Evolutionary conservation across 2,113 vertebrate genomes (phyloP).

Genomic region (Macrotis lagotis): DNA sequence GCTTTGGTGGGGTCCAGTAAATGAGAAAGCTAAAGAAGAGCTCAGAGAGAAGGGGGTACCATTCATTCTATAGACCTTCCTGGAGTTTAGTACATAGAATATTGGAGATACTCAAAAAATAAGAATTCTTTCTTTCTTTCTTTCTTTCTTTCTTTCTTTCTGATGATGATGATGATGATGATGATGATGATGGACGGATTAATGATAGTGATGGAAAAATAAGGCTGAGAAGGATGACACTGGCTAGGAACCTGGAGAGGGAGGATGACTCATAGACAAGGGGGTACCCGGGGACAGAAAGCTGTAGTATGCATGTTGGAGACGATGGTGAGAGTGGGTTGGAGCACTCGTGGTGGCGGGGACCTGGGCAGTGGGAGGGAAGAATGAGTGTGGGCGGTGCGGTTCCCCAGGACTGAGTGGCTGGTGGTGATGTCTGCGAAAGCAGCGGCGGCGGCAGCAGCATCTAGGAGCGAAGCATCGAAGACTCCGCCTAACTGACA

Average conservation of each 20-base stretch:
- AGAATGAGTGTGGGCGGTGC: slow-evolving; percentile 72
- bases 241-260: slow-evolving; percentile 18
- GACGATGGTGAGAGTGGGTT: slow-evolving; percentile 26
- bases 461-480: slow-evolving; percentile 74
- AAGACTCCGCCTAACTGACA: slow-evolving; percentile 82
- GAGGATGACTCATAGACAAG: slow-evolving; percentile 71
- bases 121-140: slow-evolving; percentile 6
- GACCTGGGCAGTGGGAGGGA: slow-evolving; percentile 76
- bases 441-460: slow-evolving; percentile 58
- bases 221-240: slow-evolving; percentile 38
- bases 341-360: slow-evolving; percentile 35
- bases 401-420: slow-evolving; percentile 61
- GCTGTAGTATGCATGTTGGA: slow-evolving; percentile 15
- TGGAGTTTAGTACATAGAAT: slow-evolving; percentile 9
- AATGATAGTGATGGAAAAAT: slow-evolving; percentile 34
- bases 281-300: slow-evolving; percentile 68
- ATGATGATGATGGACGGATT: slow-evolving; percentile 38
- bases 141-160: not conserved
- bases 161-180: slow-evolving; percentile 29
- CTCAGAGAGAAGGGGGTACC: not conserved
- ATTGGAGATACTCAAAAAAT: slow-evolving; percentile 19
- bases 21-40: slow-evolving; percentile 35
- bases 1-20: slow-evolving; percentile 10
- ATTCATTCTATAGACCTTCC: slow-evolving; percentile 12
- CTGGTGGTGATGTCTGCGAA: slow-evolving; percentile 83